Conservation (phyloP, 2,888 invertebrate genomes). For the Ptychoptera contaminata region DNA sequence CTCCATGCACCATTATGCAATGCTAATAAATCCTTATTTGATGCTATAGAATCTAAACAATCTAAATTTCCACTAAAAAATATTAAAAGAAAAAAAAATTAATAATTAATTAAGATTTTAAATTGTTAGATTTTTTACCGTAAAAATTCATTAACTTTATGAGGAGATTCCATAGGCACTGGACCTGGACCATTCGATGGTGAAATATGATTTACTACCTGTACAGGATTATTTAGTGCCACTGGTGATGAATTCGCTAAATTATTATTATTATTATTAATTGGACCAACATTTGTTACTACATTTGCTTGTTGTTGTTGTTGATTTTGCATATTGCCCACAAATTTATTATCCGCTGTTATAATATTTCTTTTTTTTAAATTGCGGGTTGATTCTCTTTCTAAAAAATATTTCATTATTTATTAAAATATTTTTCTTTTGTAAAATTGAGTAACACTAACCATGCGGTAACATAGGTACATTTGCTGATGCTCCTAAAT, state of each 20-base stretch:
- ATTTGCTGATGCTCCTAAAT: slow-evolving; percentile 18
- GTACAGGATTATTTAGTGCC: neutral
- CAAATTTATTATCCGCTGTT: neutral
- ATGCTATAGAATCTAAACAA: slow-evolving; percentile 24
- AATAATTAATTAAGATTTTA: neutral
- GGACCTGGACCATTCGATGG: slow-evolving; percentile 16
- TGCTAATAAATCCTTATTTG: slow-evolving; percentile 47
- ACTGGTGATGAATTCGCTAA: neutral
- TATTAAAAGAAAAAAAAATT: neutral
- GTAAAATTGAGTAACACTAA: neutral
- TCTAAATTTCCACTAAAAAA: slow-evolving; percentile 24
- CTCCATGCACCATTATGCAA: slow-evolving; percentile 53
- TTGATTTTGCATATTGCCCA: neutral
- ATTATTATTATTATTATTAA: neutral
- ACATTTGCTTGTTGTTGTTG: neutral
- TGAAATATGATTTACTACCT: slow-evolving; percentile 7
- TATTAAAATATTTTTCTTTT: too few relatives aligned
- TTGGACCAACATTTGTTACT: neutral
- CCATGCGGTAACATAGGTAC: slow-evolving; percentile 9
- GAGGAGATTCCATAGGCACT: slow-evolving; percentile 18
- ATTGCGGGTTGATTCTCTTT: neutral
- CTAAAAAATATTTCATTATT: too few relatives aligned
- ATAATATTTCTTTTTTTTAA: neutral
- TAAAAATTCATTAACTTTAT: slow-evolving; percentile 24
- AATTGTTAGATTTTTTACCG: slow-evolving; percentile 16